A percentile compares a stretch with the other conserved stretches of the same genome.
These are phyloP conservation scores for Drosophila neutralis DNA, from an alignment of 2,888 invertebrate species.

Conservation along the genomic window DNA sequence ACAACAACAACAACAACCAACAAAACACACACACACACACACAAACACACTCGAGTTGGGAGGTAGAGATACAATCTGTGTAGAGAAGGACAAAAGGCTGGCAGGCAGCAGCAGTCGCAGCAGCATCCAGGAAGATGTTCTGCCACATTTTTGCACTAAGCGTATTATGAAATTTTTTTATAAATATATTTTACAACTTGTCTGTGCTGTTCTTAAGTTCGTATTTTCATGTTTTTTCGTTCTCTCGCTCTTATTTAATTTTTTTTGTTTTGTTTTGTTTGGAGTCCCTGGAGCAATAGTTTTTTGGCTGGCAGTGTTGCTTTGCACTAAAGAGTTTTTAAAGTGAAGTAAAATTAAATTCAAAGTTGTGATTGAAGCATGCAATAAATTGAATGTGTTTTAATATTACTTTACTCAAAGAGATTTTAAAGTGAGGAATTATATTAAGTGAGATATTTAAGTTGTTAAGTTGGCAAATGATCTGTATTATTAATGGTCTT, in stretches of 20 bases:
- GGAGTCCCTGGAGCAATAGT: conserved; percentile 5
- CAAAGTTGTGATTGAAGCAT: conserved; percentile 12
- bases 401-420: not conserved
- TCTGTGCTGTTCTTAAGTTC: conserved; percentile 53
- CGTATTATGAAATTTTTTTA: conserved; percentile 74
- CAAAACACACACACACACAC: conserved; percentile 11
- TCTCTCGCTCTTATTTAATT: not conserved
- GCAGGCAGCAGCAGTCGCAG: not conserved
- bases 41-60: conserved; percentile 9
- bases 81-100: conserved; percentile 25
- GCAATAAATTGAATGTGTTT: not conserved
- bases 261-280: not conserved
- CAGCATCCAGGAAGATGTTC: conserved; percentile 65
- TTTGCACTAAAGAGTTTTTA: conserved; percentile 24
- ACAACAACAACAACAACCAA: conserved; percentile 37
- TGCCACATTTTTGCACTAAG: conserved; percentile 74
- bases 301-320: conserved; percentile 2
- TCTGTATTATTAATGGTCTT: not conserved
- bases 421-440: not conserved
- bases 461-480: not conserved
- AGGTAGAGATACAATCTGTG: conserved; percentile 7
- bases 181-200: conserved; percentile 74
- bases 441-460: not conserved
- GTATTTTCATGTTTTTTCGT: conserved; percentile 8
- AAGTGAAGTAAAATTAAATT: conserved; percentile 15